A percentile compares a stretch with the other conserved stretches of the same genome.
These are phyloP conservation scores for Hesperia comma DNA, from an alignment of 2,888 invertebrate species.

Conservation along the genomic window DNA sequence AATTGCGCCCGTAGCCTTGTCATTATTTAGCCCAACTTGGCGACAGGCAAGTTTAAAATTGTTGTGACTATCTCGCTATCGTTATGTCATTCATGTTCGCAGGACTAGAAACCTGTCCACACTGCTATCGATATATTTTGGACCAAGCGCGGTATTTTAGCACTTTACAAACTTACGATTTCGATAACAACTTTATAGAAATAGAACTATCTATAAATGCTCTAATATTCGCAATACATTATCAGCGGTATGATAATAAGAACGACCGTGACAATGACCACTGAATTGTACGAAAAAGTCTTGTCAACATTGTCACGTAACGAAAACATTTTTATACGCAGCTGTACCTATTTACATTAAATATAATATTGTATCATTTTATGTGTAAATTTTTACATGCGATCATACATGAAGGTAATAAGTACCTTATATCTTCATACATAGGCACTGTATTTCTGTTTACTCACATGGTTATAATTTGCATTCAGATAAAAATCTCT, in stretches of 20 bases:
- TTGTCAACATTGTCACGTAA: slow-evolving; percentile 18
- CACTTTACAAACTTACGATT: no score
- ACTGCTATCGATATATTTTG: background rate
- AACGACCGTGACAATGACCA: slow-evolving; percentile 30
- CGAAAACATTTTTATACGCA: background rate
- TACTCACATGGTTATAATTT: no score
- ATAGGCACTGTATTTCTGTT: background rate
- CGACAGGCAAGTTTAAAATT: slow-evolving; percentile 1
- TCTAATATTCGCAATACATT: slow-evolving; percentile 14
- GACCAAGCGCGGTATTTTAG: background rate
- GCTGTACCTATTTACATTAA: slow-evolving; percentile 7
- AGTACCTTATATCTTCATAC: background rate
- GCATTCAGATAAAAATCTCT: no score
- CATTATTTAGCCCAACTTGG: slow-evolving; percentile 27
- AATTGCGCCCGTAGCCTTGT: slow-evolving; percentile 50
- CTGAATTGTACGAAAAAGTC: slow-evolving; percentile 2
- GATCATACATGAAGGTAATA: background rate
- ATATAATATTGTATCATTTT: background rate
- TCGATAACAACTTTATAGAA: no score
- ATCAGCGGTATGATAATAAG: slow-evolving; percentile 23
- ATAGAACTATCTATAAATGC: no score
- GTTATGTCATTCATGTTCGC: background rate
- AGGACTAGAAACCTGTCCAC: background rate
- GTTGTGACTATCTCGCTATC: background rate
- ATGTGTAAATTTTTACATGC: background rate